These are phyloP conservation scores for Diplodus puntazzo DNA, from an alignment of 2,797 vertebrate genomes.

Conservation along the genomic window DNA sequence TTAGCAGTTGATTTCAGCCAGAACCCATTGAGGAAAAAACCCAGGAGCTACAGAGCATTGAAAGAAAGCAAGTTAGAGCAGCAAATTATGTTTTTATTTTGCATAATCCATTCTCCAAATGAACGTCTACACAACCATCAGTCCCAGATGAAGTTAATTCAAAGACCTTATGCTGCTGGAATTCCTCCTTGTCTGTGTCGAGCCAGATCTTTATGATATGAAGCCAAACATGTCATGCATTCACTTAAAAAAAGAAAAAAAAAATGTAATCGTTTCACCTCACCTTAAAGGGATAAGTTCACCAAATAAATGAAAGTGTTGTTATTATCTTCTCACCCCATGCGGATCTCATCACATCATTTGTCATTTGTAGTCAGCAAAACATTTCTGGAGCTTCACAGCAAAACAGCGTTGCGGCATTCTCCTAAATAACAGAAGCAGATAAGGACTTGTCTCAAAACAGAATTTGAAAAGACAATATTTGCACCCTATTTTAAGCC, in stretches of 20 bases:
- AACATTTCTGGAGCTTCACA: too few relatives aligned
- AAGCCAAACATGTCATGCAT: not conserved
- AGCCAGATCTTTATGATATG: conserved; percentile 1
- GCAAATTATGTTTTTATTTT: conserved; percentile 14
- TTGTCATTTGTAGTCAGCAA: too few relatives aligned
- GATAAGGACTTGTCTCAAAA: too few relatives aligned
- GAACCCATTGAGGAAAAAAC: conserved; percentile 8
- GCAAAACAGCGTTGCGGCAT: too few relatives aligned
- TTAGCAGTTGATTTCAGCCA: conserved; percentile 48
- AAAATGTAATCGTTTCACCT: conserved; percentile 12
- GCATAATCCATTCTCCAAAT: conserved; percentile 43
- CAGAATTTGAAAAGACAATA: too few relatives aligned
- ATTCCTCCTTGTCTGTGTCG: not conserved
- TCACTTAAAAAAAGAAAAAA: too few relatives aligned
- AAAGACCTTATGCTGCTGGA: conserved; percentile 34
- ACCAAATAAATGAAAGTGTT: too few relatives aligned
- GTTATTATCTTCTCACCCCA: too few relatives aligned
- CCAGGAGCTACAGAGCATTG: conserved; percentile 14
- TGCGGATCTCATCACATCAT: too few relatives aligned
- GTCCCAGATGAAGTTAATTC: conserved; percentile 33
- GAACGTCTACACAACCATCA: conserved; percentile 31
- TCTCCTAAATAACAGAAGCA: too few relatives aligned
- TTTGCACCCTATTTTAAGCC: too few relatives aligned
- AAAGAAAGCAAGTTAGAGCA: conserved; percentile 23
- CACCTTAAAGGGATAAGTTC: not conserved